Evolutionary conservation across 1,140 invertebrate species (phyloP).

Genomic region (Arion vulgaris): DNA sequence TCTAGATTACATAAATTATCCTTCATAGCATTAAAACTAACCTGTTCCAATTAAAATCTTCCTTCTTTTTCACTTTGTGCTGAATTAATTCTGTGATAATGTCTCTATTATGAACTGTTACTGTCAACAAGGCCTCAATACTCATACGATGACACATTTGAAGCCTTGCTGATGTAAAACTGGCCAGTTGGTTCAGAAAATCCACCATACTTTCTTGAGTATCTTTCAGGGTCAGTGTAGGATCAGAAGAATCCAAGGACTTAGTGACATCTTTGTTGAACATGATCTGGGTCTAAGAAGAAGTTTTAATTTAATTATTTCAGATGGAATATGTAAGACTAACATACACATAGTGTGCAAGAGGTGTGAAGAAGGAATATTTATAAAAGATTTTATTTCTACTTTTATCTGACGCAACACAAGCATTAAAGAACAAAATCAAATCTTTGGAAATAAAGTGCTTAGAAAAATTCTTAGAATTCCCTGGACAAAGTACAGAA

Average conservation of each 20-base stretch:
- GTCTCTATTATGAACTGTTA: slow-evolving; percentile 90
- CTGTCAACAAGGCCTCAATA: slow-evolving; percentile 86
- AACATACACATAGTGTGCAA: too few species aligned
- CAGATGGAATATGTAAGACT: too few species aligned
- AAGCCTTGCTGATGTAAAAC: slow-evolving; percentile 62
- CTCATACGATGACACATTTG: slow-evolving; percentile 64
- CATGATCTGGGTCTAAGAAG: slow-evolving; percentile 67
- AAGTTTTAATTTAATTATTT: not conserved
- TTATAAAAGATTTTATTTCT: too few species aligned
- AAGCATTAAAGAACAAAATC: too few species aligned
- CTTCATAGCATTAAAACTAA: slow-evolving; percentile 41
- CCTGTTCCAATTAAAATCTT: slow-evolving; percentile 73
- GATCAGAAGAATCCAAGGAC: slow-evolving; percentile 56
- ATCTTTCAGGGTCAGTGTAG: slow-evolving; percentile 47
- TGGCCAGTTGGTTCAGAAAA: slow-evolving; percentile 61
- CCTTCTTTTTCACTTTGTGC: slow-evolving; percentile 69
- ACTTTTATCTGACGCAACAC: too few species aligned
- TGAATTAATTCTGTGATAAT: slow-evolving; percentile 82
- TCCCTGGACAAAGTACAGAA: too few species aligned
- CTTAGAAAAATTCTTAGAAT: too few species aligned
- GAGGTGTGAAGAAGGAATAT: too few species aligned
- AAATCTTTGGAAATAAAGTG: too few species aligned
- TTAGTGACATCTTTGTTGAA: slow-evolving; percentile 69
- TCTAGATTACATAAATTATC: too few species aligned
- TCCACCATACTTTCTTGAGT: slow-evolving; percentile 60